Conservation (phyloP, 2,113 vertebrate species). For the Phainopepla nitens region DNA sequence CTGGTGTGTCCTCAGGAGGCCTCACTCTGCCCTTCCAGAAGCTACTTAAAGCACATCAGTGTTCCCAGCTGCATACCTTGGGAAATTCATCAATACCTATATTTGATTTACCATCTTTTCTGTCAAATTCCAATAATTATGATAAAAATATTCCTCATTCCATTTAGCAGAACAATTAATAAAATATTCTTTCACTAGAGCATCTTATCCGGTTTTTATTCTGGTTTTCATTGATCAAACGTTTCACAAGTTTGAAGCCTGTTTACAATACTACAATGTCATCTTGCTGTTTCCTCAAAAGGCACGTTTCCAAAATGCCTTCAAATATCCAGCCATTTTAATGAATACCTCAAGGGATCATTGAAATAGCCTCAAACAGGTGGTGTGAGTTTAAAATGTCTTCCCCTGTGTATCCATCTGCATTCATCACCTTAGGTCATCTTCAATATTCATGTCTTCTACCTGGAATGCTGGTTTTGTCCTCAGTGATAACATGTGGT, state of each 20-base stretch:
- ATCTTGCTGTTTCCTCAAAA: background rate
- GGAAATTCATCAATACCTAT: background rate
- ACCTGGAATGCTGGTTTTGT: background rate
- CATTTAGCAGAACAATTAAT: background rate
- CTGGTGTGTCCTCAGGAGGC: background rate
- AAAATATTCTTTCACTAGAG: background rate
- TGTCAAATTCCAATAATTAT: background rate
- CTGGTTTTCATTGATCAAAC: background rate
- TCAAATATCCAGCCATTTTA: background rate
- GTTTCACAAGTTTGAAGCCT: background rate
- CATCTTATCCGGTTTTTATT: background rate
- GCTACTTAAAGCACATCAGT: background rate
- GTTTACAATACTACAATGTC: background rate
- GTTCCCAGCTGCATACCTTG: background rate
- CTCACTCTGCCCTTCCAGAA: background rate
- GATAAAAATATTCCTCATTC: rapidly evolving
- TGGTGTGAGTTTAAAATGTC: background rate
- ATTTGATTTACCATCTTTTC: background rate
- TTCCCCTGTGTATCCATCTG: background rate
- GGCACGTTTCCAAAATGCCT: background rate
- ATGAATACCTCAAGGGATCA: background rate
- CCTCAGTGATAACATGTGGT: background rate
- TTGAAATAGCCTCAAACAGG: background rate
- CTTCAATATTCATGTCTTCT: background rate
- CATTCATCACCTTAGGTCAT: background rate